Percentiles rank a stretch among this genome's conserved stretches.
These are phyloP conservation scores for Penelope pileata DNA, from an alignment of 2,113 vertebrate species.

Conservation along the genomic window DNA sequence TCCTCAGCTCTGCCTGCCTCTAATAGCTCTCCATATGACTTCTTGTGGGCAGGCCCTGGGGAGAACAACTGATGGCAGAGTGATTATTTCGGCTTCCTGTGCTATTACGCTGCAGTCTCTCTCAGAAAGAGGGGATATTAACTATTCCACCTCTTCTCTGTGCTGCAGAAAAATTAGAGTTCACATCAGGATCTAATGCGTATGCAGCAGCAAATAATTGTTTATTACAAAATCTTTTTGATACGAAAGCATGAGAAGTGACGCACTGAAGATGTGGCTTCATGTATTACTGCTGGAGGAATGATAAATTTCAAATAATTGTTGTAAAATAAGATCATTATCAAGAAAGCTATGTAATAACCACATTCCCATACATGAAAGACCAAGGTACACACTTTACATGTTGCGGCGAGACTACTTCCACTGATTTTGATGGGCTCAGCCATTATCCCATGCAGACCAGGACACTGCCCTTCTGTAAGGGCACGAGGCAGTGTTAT, in stretches of 20 bases:
- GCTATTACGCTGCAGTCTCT: background rate
- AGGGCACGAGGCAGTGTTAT: background rate
- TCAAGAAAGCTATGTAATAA: background rate
- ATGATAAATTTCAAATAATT: background rate
- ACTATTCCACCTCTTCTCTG: background rate
- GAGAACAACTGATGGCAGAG: constrained; percentile 49
- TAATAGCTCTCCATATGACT: constrained; percentile 10
- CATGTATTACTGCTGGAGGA: background rate
- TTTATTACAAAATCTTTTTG: constrained; percentile 31
- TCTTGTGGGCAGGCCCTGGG: constrained; percentile 53
- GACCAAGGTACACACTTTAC: background rate
- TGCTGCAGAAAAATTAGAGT: background rate
- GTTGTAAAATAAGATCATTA: background rate
- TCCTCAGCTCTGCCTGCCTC: constrained; percentile 13
- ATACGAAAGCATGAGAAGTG: background rate
- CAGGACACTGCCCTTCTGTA: accelerated
- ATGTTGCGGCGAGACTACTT: background rate
- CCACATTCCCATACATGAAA: background rate
- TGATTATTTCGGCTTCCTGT: constrained; percentile 55
- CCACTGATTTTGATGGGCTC: background rate
- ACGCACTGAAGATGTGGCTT: background rate
- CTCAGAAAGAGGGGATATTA: background rate
- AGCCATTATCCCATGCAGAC: background rate
- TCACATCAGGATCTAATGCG: background rate
- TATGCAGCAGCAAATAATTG: constrained; percentile 18